Percentiles rank a stretch among this genome's conserved stretches.
These are phyloP conservation scores for Agelaius tricolor DNA, from an alignment of 2,113 vertebrate genomes.

Conservation along the genomic window DNA sequence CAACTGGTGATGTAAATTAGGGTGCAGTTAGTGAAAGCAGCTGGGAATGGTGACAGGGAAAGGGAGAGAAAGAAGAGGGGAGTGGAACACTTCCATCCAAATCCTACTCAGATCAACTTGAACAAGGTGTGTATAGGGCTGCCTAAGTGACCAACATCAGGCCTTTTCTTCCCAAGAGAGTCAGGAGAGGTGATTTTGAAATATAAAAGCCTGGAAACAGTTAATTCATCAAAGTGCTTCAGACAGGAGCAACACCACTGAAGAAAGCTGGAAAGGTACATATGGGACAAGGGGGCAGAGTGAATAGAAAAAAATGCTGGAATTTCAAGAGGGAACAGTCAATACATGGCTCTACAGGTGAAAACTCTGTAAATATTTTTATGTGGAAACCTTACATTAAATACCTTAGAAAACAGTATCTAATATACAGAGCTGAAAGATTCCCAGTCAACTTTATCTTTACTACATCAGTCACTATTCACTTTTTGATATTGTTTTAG, in stretches of 20 bases:
- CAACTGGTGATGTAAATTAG: background rate
- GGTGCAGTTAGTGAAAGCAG: background rate
- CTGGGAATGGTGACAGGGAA: background rate
- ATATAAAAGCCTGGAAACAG: background rate
- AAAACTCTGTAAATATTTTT: background rate
- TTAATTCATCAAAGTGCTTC: background rate
- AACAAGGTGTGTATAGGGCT: background rate
- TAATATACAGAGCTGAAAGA: background rate
- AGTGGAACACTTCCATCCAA: background rate
- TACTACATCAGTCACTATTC: background rate
- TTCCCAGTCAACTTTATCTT: background rate
- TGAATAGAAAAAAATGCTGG: background rate
- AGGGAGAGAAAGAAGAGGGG: background rate
- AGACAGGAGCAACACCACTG: background rate
- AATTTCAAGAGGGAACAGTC: background rate
- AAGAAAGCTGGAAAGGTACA: background rate
- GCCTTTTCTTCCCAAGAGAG: background rate
- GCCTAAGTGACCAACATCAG: background rate
- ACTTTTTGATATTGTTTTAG: background rate
- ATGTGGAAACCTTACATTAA: background rate
- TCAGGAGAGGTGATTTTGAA: background rate
- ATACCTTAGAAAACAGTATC: background rate
- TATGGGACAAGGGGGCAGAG: background rate
- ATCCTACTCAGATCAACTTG: background rate
- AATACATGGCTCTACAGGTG: too few species aligned